Percentiles rank a stretch among this genome's conserved stretches.
Evolutionary conservation across 1,140 invertebrate genomes (phyloP).

Genomic region (Conus ventricosus): DNA sequence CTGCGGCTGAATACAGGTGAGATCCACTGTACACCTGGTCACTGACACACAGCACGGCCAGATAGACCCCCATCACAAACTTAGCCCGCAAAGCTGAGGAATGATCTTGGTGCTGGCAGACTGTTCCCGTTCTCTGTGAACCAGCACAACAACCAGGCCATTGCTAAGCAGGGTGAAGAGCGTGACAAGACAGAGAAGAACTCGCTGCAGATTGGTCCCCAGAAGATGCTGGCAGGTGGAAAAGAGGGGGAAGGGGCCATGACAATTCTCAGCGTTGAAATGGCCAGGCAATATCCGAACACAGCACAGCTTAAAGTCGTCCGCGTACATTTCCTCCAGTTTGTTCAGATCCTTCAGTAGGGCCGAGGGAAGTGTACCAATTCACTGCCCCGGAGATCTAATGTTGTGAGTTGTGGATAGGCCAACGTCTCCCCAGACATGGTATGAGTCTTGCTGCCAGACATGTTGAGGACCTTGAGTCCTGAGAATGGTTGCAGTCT

Average conservation of each 20-base stretch:
- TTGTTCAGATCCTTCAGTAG: constrained; percentile 40
- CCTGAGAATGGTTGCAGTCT: not conserved
- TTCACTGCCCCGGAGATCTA: constrained; percentile 24
- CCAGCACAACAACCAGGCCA: constrained; percentile 39
- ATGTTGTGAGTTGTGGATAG: not conserved
- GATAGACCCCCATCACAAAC: constrained; percentile 64
- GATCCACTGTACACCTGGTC: constrained; percentile 55
- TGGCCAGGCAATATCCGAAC: not conserved
- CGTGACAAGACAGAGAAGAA: constrained; percentile 44
- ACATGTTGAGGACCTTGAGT: not conserved
- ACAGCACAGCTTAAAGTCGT: constrained; percentile 51
- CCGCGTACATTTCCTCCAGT: constrained; percentile 37
- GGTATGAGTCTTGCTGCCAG: not conserved
- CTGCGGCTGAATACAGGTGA: constrained; percentile 44
- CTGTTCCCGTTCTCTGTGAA: constrained; percentile 11
- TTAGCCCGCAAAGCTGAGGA: constrained; percentile 57
- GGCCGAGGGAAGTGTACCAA: constrained; percentile 16
- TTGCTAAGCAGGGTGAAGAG: constrained; percentile 38
- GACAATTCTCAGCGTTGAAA: constrained; percentile 39
- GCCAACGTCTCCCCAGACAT: not conserved
- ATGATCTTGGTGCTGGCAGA: constrained; percentile 47
- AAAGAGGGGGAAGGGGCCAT: constrained; percentile 40
- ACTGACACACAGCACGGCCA: constrained; percentile 59
- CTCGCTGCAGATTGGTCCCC: constrained; percentile 30
- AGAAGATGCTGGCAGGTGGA: constrained; percentile 54